Base-by-base conservation (phyloP, 2,797 vertebrate genomes). In the Morus bassanus region DNA sequence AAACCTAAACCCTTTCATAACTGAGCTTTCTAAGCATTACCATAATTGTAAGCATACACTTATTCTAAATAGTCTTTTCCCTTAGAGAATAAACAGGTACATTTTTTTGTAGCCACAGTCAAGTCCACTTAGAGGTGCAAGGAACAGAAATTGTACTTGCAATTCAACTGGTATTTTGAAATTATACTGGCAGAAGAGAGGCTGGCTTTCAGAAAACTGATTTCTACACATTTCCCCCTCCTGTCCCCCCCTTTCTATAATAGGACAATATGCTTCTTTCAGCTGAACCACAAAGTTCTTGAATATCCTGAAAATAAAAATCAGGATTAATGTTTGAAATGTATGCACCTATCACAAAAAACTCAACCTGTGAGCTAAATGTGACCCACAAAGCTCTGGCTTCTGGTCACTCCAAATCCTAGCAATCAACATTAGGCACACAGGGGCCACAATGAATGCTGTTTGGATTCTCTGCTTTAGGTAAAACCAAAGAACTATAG, bases 101-200 rank as follows among this genome's bases (percentile, higher is more conserved):
- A 0, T 18, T 84, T 89, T 70, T 72, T 85, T 77, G 1, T 80
- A 81, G 88, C 37, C 51, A 56, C 81, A 91, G 79, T 97, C 94
- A 94, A 95, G 39, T 93, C 85, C 92, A 91, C 73, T 97, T 97
- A 94, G 69, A 95, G 50, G 91, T 88, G 91, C 72, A 95, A 96
- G 89, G 76, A 94, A 70, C 93, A 94, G 92, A 95, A 96, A 95
- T 89, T 87, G 64, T 91, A 83, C 75, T 92, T 95, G 88, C 78
- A 96, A 59, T 91, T 94, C 85, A 95, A 76, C 46, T 89, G 30
- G 60, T 84, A 89, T 93, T 94, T 93, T 91, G 82, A 92, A 93
- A 93, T 96, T 89, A 73, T 65, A 64, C 81, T 74, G 61, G 35
- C 57, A 90, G 79, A 84, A 95, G 81, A 84, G 87, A 78, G 37